These are phyloP conservation scores for Aphidius ervi DNA, from an alignment of 1,140 invertebrate species.

Conservation along the genomic window DNA sequence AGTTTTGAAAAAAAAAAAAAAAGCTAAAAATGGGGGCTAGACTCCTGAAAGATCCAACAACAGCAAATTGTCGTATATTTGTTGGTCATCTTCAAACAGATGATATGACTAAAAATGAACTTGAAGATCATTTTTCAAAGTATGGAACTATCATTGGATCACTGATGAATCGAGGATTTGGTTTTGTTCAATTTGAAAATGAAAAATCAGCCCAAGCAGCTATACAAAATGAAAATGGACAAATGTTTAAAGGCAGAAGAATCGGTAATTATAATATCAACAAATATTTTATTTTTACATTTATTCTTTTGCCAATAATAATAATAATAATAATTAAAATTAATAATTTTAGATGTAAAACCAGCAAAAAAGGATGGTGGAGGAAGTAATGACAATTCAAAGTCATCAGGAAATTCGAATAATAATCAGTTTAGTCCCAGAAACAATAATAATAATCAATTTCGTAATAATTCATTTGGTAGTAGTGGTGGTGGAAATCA, in stretches of 20 bases:
- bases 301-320: too few species aligned
- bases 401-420: constrained; percentile 9
- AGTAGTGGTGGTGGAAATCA: constrained; percentile 22
- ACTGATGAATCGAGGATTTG: constrained; percentile 72
- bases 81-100: constrained; percentile 68
- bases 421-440: background rate
- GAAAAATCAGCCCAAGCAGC: constrained; percentile 70
- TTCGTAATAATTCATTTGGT: background rate
- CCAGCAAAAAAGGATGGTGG: constrained; percentile 52
- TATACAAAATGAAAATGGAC: constrained; percentile 65
- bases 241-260: constrained; percentile 64
- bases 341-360: constrained; percentile 48
- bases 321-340: background rate
- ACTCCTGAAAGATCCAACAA: constrained; percentile 64
- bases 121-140: constrained; percentile 70
- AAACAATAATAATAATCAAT: background rate
- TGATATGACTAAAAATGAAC: constrained; percentile 60
- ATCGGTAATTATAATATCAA: constrained; percentile 38
- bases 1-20: too few species aligned
- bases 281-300: background rate
- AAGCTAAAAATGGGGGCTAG: constrained; percentile 37
- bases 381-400: constrained; percentile 9
- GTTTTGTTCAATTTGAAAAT: constrained; percentile 78
- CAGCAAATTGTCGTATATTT: constrained; percentile 69
- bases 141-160: constrained; percentile 72